A percentile compares a stretch with the other conserved stretches of the same genome.
phyloP scores from a whole-genome alignment of 2,888 invertebrate genomes.

The Hydropsyche betteni region DNA sequence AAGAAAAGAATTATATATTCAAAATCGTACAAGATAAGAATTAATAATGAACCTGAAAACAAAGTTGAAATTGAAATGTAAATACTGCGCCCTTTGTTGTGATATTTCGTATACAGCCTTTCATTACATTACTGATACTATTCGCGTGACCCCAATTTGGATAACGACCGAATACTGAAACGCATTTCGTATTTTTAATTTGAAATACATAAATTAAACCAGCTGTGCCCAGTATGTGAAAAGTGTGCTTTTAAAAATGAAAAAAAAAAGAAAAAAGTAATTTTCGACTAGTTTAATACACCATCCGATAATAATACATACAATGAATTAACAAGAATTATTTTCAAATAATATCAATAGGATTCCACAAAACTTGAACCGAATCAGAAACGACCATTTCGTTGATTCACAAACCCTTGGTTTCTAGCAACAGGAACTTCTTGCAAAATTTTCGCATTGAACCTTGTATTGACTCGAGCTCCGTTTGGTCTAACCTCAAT shows the following conservation, averaged over 20 bases:
- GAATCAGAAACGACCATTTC: constrained; percentile 13
- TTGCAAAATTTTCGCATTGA: constrained; percentile 34
- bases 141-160: constrained; percentile 10
- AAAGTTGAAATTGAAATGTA: no score
- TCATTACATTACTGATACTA: constrained; percentile 6
- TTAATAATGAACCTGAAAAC: no score
- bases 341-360: background rate
- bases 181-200: constrained; percentile 5
- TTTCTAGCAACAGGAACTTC: constrained; percentile 7
- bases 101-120: background rate
- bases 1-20: no score
- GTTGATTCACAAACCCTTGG: background rate
- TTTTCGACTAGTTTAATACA: no score
- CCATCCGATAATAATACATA: background rate
- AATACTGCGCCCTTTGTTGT: no score
- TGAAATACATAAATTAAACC: no score
- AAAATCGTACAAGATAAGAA: no score
- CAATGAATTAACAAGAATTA: background rate
- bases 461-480: constrained; percentile 17
- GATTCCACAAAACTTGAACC: background rate
- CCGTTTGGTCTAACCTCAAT: constrained; percentile 22
- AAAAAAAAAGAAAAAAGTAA: no score
- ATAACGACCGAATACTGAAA: background rate
- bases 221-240: no score
- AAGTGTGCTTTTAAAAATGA: no score